Conservation (phyloP, 2,113 vertebrate species). For the Rhinogobius similis region DNA sequence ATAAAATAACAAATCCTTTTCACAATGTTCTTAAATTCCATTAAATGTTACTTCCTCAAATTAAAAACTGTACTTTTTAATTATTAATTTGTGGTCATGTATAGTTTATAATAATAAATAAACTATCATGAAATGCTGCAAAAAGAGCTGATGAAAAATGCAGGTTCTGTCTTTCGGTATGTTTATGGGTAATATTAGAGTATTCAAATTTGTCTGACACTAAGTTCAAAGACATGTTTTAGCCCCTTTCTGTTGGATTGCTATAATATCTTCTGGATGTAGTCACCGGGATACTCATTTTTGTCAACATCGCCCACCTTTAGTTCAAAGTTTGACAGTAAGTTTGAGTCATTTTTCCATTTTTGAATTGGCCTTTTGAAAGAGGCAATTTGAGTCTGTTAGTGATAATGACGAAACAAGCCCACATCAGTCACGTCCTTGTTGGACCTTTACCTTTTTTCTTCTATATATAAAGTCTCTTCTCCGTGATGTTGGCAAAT, state of each 20-base stretch:
- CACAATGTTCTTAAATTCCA: too few species aligned
- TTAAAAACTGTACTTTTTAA: too few species aligned
- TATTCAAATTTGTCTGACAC: too few species aligned
- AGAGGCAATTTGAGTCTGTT: background rate
- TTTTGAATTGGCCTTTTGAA: background rate
- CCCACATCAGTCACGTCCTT: constrained; percentile 1
- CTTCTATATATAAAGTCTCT: background rate
- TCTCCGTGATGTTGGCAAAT: background rate
- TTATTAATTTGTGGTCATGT: too few species aligned
- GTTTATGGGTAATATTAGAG: too few species aligned
- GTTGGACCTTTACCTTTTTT: background rate
- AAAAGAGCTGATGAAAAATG: too few species aligned
- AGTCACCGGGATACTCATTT: background rate
- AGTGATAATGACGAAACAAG: constrained; percentile 2
- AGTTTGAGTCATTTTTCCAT: background rate
- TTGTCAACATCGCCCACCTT: background rate
- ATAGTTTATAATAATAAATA: too few species aligned
- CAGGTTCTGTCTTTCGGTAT: too few species aligned
- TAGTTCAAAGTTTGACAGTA: background rate
- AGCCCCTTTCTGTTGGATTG: background rate
- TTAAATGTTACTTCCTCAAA: too few species aligned
- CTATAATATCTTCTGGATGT: background rate
- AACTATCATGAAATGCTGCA: too few species aligned
- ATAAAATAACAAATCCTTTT: too few species aligned
- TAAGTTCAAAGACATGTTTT: too few species aligned